Percentiles rank a stretch among this genome's conserved stretches.
phyloP scores from a whole-genome alignment of 1,140 invertebrate species.

The Sitodiplosis mosellana region DNA sequence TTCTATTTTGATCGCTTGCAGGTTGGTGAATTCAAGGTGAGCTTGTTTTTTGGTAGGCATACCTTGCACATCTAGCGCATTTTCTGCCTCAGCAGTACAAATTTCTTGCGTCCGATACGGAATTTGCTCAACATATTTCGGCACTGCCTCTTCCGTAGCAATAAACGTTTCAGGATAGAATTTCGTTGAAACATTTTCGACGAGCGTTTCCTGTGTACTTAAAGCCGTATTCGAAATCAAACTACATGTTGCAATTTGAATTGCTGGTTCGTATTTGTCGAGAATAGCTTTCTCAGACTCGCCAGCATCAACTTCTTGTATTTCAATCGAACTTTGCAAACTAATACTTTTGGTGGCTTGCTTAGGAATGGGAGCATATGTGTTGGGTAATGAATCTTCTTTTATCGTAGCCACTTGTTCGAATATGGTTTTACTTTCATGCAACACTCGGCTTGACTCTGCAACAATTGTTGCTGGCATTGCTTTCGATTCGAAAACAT shows the following conservation, averaged over 20 bases:
- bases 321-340: neutral
- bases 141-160: constrained; percentile 51
- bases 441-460: neutral
- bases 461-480: neutral
- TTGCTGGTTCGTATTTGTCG: neutral
- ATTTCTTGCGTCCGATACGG: constrained; percentile 42
- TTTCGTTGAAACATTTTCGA: constrained; percentile 52
- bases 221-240: constrained; percentile 39
- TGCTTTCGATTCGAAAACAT: neutral
- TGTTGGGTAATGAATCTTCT: constrained; percentile 4
- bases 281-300: neutral
- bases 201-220: constrained; percentile 41
- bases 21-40: neutral
- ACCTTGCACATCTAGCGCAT: constrained; percentile 27
- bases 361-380: neutral
- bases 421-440: neutral
- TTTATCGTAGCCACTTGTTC: too few species aligned
- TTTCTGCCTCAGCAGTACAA: constrained; percentile 43
- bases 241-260: constrained; percentile 34
- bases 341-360: neutral
- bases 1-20: neutral
- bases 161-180: constrained; percentile 60
- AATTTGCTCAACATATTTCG: constrained; percentile 40
- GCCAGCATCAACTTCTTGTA: constrained; percentile 1
- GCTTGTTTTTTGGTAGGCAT: neutral